These are phyloP conservation scores for Amphimallon solstitiale DNA, from an alignment of 2,888 invertebrate species.

Conservation along the genomic window DNA sequence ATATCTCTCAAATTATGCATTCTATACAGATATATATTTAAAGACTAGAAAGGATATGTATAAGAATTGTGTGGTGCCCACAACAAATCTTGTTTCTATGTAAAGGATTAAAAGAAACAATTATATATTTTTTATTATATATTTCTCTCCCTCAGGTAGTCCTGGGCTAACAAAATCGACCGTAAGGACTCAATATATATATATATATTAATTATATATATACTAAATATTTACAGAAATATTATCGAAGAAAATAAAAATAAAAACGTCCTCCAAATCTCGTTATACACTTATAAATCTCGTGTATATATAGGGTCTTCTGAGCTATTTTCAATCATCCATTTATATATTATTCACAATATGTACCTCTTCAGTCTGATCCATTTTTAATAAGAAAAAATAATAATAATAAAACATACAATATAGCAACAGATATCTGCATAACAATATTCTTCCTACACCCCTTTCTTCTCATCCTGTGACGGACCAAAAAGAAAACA, in stretches of 20 bases:
- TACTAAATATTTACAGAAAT: constrained; percentile 45
- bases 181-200: constrained; percentile 58
- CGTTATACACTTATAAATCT: constrained; percentile 27
- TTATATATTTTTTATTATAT: constrained; percentile 55
- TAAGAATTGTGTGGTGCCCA: too few relatives aligned
- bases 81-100: background rate
- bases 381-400: constrained; percentile 35
- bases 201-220: too few relatives aligned
- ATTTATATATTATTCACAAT: constrained; percentile 27
- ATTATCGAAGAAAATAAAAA: constrained; percentile 38
- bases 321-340: constrained; percentile 31
- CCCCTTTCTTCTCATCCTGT: constrained; percentile 29
- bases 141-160: constrained; percentile 64
- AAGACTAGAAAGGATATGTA: too few relatives aligned
- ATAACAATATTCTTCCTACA: constrained; percentile 44
- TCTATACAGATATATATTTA: too few relatives aligned
- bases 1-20: too few relatives aligned
- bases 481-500: constrained; percentile 25
- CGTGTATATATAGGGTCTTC: constrained; percentile 22
- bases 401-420: constrained; percentile 21
- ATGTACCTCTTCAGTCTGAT: constrained; percentile 40
- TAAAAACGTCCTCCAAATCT: constrained; percentile 35
- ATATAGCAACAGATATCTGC: constrained; percentile 35
- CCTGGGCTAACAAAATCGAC: constrained; percentile 64
- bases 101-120: constrained; percentile 1